These are phyloP conservation scores for Caretta caretta DNA, from an alignment of 2,113 vertebrate species.

Conservation along the genomic window DNA sequence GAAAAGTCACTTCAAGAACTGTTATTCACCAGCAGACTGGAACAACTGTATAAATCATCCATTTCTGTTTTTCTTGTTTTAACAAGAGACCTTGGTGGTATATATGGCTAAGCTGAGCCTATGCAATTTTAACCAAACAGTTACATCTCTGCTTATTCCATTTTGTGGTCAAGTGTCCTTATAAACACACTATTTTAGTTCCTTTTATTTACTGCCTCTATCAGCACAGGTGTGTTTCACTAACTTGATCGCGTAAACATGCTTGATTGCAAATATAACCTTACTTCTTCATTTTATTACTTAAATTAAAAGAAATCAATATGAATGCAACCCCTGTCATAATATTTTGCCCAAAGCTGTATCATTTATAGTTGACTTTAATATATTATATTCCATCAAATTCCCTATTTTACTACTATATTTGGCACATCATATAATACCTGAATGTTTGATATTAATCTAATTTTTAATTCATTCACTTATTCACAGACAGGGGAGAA, in stretches of 20 bases:
- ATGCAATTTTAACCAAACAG: background rate
- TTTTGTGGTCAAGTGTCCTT: background rate
- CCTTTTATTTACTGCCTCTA: background rate
- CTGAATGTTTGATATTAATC: background rate
- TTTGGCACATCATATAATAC: background rate
- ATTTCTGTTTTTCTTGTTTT: no score
- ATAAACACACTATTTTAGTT: background rate
- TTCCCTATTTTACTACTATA: background rate
- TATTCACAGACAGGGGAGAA: background rate
- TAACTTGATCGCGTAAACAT: background rate
- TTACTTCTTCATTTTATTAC: background rate
- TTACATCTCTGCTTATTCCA: background rate
- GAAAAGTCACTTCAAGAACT: background rate
- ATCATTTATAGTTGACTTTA: background rate
- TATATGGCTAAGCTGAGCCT: background rate
- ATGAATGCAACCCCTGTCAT: background rate
- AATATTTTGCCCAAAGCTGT: background rate
- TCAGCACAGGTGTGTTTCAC: background rate
- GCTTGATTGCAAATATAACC: background rate
- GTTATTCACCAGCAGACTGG: background rate
- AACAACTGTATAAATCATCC: background rate
- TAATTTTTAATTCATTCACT: background rate
- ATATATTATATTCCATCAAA: background rate
- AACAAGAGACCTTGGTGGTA: background rate
- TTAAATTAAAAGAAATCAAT: background rate